These are phyloP conservation scores for Phainopepla nitens DNA, from an alignment of 2,113 vertebrate genomes.

Conservation along the genomic window DNA sequence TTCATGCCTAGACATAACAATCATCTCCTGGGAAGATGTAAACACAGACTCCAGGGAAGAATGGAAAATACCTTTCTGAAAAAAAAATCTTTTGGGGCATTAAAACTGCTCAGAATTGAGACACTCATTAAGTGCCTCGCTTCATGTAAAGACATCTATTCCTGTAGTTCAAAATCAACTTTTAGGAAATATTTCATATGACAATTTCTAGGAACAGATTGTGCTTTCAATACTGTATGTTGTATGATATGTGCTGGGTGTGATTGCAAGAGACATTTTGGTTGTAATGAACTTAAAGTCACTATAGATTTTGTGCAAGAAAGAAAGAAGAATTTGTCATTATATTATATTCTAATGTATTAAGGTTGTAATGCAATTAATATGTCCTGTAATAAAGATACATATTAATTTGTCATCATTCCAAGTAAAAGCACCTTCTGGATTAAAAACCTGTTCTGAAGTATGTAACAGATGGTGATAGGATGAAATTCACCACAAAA, in stretches of 20 bases:
- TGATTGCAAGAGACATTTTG: not conserved
- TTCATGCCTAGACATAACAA: not conserved
- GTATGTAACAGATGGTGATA: constrained; percentile 8
- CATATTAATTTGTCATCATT: not conserved
- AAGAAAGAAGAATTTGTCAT: not conserved
- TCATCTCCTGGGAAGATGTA: not conserved
- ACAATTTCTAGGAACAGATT: not conserved
- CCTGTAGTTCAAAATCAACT: not conserved
- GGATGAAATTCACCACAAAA: not conserved
- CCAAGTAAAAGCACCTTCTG: not conserved
- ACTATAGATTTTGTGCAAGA: not conserved
- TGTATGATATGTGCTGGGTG: not conserved
- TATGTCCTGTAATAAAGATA: not conserved
- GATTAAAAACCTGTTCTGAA: constrained; percentile 1
- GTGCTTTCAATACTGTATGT: not conserved
- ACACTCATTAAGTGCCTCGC: not conserved
- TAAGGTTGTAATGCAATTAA: not conserved
- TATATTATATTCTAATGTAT: not conserved
- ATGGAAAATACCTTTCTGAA: not conserved
- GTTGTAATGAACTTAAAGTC: not conserved
- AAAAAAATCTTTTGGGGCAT: not conserved
- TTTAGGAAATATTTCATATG: not conserved
- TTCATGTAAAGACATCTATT: not conserved
- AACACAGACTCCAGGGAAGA: not conserved
- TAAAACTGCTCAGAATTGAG: not conserved